Evolutionary conservation across 2,113 vertebrate species (phyloP).

Genomic region (Callopanchax toddi): DNA sequence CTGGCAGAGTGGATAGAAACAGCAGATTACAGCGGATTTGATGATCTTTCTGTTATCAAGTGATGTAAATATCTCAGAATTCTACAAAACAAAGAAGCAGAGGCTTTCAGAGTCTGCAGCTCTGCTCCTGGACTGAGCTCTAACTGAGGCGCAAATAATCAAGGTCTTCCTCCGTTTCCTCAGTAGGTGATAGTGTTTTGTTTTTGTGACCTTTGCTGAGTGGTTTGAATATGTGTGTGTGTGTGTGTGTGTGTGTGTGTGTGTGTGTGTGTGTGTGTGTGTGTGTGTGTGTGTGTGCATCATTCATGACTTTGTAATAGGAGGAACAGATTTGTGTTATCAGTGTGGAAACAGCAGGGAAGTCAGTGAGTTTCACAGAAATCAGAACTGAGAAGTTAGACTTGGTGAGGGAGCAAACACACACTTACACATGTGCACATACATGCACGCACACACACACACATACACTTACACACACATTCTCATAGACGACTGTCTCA

Average conservation of each 20-base stretch:
- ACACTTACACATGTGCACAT: background rate
- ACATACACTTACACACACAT: too few relatives aligned
- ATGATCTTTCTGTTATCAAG: too few relatives aligned
- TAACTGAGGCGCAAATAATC: background rate
- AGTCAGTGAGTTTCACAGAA: slow-evolving; percentile 20
- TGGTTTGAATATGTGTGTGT: background rate
- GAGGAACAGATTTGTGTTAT: slow-evolving; percentile 72
- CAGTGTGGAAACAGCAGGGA: slow-evolving; percentile 51
- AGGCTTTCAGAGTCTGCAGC: too few relatives aligned
- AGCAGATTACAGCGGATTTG: too few relatives aligned
- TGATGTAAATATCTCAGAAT: too few relatives aligned
- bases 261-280: background rate
- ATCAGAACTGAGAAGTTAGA: slow-evolving; percentile 11
- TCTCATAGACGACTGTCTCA: background rate
- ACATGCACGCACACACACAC: too few relatives aligned
- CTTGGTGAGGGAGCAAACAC: too few relatives aligned
- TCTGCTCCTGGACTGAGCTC: too few relatives aligned
- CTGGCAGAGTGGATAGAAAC: too few relatives aligned
- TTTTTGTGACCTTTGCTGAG: background rate
- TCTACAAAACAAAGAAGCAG: too few relatives aligned
- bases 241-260: too few relatives aligned
- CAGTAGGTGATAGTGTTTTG: slow-evolving; percentile 9
- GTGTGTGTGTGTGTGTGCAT: slow-evolving; percentile 11
- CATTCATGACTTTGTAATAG: slow-evolving; percentile 50
- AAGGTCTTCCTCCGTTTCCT: slow-evolving; percentile 19